These are phyloP conservation scores for Meteorus colon DNA, from an alignment of 2,888 invertebrate genomes.

Conservation along the genomic window DNA sequence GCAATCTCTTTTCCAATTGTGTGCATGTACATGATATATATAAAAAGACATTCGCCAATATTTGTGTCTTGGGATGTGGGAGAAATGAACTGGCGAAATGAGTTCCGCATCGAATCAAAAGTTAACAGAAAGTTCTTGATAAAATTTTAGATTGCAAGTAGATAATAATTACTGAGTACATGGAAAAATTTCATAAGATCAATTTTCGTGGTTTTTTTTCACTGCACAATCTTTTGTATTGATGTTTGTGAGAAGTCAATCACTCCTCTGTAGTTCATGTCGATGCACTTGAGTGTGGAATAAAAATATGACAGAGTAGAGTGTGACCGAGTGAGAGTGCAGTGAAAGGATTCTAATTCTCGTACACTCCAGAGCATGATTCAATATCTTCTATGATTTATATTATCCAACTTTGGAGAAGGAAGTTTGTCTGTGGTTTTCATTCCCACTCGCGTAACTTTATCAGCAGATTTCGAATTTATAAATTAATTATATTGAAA, in stretches of 20 bases:
- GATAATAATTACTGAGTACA: background rate
- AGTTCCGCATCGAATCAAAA: conserved; percentile 7
- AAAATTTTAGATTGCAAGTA: background rate
- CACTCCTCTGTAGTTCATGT: too few species aligned
- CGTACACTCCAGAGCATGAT: background rate
- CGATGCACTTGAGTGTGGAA: background rate
- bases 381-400: conserved; percentile 8
- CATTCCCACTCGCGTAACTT: background rate
- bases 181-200: background rate
- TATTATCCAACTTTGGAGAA: background rate
- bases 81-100: conserved; percentile 20
- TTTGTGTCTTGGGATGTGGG: conserved; percentile 30
- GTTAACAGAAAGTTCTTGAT: conserved; percentile 5
- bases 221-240: too few species aligned
- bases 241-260: too few species aligned
- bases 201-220: too few species aligned
- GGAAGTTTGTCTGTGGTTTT: background rate
- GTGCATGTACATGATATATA: background rate
- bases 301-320: background rate
- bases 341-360: conserved; percentile 18
- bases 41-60: conserved; percentile 59
- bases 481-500: background rate
- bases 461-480: background rate
- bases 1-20: conserved; percentile 66
- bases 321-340: background rate